phyloP scores from a whole-genome alignment of 2,113 vertebrate species.

The Morone chrysops region DNA sequence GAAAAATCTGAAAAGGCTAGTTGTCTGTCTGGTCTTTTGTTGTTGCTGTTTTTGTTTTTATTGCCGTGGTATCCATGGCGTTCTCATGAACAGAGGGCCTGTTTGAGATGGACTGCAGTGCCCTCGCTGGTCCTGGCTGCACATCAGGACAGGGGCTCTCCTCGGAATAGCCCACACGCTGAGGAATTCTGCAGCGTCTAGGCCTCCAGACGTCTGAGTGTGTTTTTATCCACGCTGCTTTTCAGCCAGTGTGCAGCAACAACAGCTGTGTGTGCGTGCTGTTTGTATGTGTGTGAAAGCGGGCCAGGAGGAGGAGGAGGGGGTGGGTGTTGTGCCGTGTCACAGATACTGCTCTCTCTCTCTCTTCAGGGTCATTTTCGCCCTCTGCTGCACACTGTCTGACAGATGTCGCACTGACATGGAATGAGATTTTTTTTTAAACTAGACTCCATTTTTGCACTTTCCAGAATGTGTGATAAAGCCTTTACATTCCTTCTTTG shows the following conservation, averaged over 20 bases:
- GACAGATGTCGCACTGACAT: slow-evolving; percentile 56
- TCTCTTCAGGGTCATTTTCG: slow-evolving; percentile 38
- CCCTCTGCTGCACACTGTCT: slow-evolving; percentile 21
- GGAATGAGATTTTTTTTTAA: slow-evolving; percentile 3
- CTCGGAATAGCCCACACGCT: slow-evolving; percentile 74
- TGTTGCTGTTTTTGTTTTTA: slow-evolving; percentile 79
- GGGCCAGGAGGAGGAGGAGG: background rate
- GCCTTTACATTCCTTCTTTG: background rate
- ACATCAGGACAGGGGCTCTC: slow-evolving; percentile 63
- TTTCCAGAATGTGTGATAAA: background rate
- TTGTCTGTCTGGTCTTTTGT: slow-evolving; percentile 76
- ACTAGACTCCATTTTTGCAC: slow-evolving; percentile 14
- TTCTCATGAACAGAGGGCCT: slow-evolving; percentile 76
- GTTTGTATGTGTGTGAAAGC: slow-evolving; percentile 45
- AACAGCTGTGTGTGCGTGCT: slow-evolving; percentile 40
- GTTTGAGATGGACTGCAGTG: slow-evolving; percentile 70
- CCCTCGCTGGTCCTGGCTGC: slow-evolving; percentile 52
- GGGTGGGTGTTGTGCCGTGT: slow-evolving; percentile 6
- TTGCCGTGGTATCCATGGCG: slow-evolving; percentile 79
- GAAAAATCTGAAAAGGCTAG: slow-evolving; percentile 75
- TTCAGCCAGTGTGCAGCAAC: slow-evolving; percentile 42
- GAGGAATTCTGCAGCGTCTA: slow-evolving; percentile 74
- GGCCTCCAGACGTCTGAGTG: slow-evolving; percentile 72
- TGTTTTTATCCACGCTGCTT: slow-evolving; percentile 59
- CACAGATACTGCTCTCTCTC: slow-evolving; percentile 35